These are phyloP conservation scores for Saimiri boliviensis DNA, from an alignment of 2,113 vertebrate genomes.

Conservation along the genomic window DNA sequence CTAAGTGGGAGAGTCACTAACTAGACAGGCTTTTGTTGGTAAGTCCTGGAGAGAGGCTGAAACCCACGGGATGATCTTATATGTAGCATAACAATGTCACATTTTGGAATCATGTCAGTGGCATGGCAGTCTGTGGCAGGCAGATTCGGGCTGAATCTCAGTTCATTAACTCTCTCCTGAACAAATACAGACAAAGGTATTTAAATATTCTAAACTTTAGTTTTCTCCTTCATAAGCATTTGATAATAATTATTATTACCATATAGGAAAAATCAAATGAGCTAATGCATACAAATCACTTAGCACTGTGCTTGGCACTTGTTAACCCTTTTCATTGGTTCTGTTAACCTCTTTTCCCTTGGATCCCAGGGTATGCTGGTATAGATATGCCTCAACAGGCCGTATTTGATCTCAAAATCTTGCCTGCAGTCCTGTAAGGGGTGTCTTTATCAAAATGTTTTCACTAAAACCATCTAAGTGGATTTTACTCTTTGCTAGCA, in stretches of 20 bases:
- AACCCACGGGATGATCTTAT: not conserved
- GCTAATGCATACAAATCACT: not conserved
- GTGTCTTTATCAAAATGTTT: not conserved
- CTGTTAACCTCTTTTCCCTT: not conserved
- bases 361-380: not conserved
- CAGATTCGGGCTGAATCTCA: not conserved
- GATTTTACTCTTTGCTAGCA: not conserved
- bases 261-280: not conserved
- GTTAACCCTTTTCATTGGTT: not conserved
- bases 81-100: not conserved
- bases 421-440: not conserved
- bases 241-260: not conserved
- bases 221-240: not conserved
- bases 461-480: not conserved
- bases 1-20: not conserved
- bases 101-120: not conserved
- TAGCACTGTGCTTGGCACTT: not conserved
- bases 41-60: not conserved
- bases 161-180: not conserved
- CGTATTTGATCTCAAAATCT: not conserved
- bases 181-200: not conserved
- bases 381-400: not conserved
- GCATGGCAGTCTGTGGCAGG: not conserved
- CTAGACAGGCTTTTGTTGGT: not conserved
- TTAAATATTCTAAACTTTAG: not conserved